Percentiles rank a stretch among this genome's conserved stretches.
These are phyloP conservation scores for Lymantria monacha DNA, from an alignment of 2,888 invertebrate genomes.

Conservation along the genomic window DNA sequence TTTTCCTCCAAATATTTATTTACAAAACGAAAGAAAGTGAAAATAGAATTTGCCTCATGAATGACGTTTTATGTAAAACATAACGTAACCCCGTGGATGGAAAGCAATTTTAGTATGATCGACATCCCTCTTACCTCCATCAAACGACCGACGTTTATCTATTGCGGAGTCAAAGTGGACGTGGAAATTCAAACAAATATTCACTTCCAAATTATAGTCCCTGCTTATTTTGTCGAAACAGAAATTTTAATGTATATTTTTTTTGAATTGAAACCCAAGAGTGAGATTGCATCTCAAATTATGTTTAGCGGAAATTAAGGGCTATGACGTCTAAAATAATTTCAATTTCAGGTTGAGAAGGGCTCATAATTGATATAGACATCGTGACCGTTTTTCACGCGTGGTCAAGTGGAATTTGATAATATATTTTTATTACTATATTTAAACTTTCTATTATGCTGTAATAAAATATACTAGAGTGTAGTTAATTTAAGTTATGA, in stretches of 20 bases:
- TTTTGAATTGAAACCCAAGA: constrained; percentile 58
- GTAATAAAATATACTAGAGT: no score
- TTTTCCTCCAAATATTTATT: background rate
- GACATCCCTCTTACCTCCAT: constrained; percentile 47
- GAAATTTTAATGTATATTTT: constrained; percentile 34
- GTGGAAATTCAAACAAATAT: constrained; percentile 37
- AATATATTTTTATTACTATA: background rate
- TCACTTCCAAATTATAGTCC: constrained; percentile 28
- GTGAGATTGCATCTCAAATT: constrained; percentile 73
- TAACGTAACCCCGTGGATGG: constrained; percentile 23
- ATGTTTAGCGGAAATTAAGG: constrained; percentile 76
- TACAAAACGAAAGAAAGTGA: constrained; percentile 3
- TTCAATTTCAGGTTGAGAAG: constrained; percentile 68
- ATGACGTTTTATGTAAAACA: constrained; percentile 42
- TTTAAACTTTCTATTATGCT: no score
- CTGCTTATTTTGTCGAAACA: constrained; percentile 20
- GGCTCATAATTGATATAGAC: constrained; percentile 51
- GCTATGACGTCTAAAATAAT: constrained; percentile 68
- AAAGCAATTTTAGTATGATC: constrained; percentile 41
- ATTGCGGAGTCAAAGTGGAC: constrained; percentile 45
- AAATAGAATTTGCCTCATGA: constrained; percentile 17
- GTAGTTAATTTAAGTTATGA: no score
- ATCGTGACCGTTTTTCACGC: constrained; percentile 37
- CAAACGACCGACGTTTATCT: constrained; percentile 49
- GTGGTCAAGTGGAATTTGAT: constrained; percentile 28